Percentiles rank a stretch among this genome's conserved stretches.
phyloP scores from a whole-genome alignment of 37 sponge, comb jelly and placozoan genomes.

The Cladorhizidae sp. region DNA sequence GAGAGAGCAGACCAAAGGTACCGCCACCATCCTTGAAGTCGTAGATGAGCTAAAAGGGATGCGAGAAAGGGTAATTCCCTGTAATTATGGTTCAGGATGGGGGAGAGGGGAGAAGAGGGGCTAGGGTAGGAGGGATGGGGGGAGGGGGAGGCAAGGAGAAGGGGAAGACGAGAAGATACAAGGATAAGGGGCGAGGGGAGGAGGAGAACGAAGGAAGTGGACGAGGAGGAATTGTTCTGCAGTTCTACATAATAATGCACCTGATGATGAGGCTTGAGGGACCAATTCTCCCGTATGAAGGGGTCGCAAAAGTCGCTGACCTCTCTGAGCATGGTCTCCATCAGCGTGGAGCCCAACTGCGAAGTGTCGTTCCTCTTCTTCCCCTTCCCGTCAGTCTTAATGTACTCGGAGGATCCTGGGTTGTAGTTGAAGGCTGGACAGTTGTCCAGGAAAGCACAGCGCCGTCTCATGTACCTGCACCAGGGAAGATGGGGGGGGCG shows the following conservation, averaged over 20 bases:
- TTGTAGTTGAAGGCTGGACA: conserved; percentile 79
- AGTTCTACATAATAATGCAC: conserved; percentile 17
- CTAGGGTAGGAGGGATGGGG: conserved; percentile 60
- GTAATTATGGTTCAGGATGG: no score
- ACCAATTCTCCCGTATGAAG: conserved; percentile 57
- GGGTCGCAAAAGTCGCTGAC: conserved; percentile 81
- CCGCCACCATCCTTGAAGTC: conserved; percentile 68
- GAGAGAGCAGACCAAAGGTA: conserved; percentile 54
- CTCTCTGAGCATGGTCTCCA: conserved; percentile 85
- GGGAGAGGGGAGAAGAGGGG: conserved; percentile 11
- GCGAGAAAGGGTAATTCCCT: no score
- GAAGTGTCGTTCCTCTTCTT: conserved; percentile 46
- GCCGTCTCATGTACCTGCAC: conserved; percentile 80
- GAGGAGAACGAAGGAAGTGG: background rate
- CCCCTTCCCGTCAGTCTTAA: background rate
- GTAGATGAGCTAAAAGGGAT: conserved; percentile 76
- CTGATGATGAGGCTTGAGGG: conserved; percentile 75
- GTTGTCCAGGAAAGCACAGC: conserved; percentile 74
- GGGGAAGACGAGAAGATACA: conserved; percentile 73
- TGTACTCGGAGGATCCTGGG: conserved; percentile 19
- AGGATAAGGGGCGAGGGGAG: background rate
- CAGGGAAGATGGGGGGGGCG: no score
- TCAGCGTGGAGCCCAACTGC: conserved; percentile 78
- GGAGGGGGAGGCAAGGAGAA: conserved; percentile 63
- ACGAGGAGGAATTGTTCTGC: background rate